These are phyloP conservation scores for Zoanthus sociatus DNA, from an alignment of 92 coral and sea anemone genomes.

Conservation along the genomic window DNA sequence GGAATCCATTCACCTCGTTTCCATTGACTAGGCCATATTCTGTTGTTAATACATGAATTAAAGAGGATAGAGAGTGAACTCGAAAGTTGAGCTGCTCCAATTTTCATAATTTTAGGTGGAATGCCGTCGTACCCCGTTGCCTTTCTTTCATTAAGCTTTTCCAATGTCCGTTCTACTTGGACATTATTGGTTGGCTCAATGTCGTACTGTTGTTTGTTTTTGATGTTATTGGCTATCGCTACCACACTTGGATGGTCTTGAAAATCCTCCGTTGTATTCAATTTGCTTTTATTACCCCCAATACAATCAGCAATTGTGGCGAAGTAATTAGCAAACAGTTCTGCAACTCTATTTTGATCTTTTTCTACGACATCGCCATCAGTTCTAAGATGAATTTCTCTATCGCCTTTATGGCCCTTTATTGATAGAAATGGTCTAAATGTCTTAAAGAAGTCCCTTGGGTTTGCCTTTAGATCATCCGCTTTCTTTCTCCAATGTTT, in stretches of 20 bases:
- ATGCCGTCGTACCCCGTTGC: constrained; percentile 6
- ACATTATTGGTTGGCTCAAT: not conserved
- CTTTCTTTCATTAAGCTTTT: constrained; percentile 2
- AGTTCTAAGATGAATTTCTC: constrained; percentile 25
- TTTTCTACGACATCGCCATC: constrained; percentile 33
- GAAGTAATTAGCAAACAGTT: constrained; percentile 49
- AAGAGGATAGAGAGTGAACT: constrained; percentile 30
- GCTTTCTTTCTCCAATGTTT: constrained; percentile 54
- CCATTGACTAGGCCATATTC: constrained; percentile 47
- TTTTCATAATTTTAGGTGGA: constrained; percentile 25
- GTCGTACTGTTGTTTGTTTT: not conserved
- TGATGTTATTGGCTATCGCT: constrained; percentile 1
- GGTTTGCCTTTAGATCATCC: constrained; percentile 39
- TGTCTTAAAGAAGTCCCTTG: constrained; percentile 59
- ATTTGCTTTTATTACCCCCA: constrained; percentile 40
- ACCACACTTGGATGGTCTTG: constrained; percentile 11
- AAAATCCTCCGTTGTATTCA: constrained; percentile 36
- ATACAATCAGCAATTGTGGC: constrained; percentile 50
- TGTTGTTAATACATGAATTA: constrained; percentile 25
- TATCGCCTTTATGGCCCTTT: constrained; percentile 31
- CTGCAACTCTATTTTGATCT: constrained; percentile 54
- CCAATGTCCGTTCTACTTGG: not conserved
- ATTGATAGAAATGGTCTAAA: constrained; percentile 54
- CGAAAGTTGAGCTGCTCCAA: constrained; percentile 40
- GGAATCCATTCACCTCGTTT: constrained; percentile 18